Evolutionary conservation across 1,140 invertebrate genomes (phyloP), one percentile per base, ranked within the genome.

Genomic region (Tetraneura akinire): DNA sequence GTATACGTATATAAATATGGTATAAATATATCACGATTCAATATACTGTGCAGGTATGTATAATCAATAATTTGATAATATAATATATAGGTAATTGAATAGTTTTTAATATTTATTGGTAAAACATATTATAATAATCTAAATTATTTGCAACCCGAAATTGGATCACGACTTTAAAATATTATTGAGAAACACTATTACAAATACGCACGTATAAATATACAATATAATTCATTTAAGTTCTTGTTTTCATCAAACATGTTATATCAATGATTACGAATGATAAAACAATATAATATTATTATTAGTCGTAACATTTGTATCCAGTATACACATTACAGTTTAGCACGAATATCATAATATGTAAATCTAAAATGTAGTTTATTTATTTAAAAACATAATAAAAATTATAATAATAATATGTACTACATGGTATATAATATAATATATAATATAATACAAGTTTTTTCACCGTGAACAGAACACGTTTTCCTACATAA

Each of bases 161-260:
- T 37, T 8, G 32, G 32, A 4, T 37, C 32, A 37, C 8, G 3
- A 37, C 32, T 37, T 8, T 4, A 37, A 37, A 8, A 8, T n/a
- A n/a, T n/a, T n/a, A 8, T 37, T 37, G 32, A 37, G 32, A 3
- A 8, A 4, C 32, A 53, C n/a, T n/a, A n/a, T n/a, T n/a, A n/a
- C n/a, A n/a, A n/a, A n/a, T n/a, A n/a, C n/a, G n/a, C 13, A 53
- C 49, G n/a, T 53, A 5, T 53, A 3, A 5, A 3, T 53, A 16
- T 53, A 11, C n/a, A 53, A 16, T 16, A 16, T 53, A 37, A 37
- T 37, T 37, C 32, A 37, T 37, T 3, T 37, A 37, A 3, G 32
- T 37, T 55, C 70, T 73, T 26, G 26, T 73, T 73, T 73, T 73
- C 47, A 73, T 18, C 70, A 73, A 73, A 73, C 42, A 73, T 21